These are phyloP conservation scores for Ditula angustiorana DNA, from an alignment of 2,888 invertebrate species.

Conservation along the genomic window DNA sequence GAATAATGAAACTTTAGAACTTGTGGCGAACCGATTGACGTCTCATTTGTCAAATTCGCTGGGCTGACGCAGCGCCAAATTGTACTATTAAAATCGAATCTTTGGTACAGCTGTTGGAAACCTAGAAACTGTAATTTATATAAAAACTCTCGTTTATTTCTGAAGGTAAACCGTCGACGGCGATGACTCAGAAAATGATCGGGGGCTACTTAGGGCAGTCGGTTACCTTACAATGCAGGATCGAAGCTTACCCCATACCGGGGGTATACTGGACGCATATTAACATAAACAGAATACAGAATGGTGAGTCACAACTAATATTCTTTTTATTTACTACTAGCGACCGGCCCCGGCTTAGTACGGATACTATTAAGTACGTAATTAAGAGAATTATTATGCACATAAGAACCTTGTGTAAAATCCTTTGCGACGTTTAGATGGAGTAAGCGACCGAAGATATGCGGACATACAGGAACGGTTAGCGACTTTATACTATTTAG, in stretches of 20 bases:
- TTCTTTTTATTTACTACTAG: too few species aligned
- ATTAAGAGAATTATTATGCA: too few species aligned
- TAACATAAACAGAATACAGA: conserved; percentile 84
- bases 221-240: conserved; percentile 87
- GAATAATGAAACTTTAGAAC: neutral
- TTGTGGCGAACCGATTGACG: neutral
- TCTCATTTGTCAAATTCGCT: neutral
- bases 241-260: conserved; percentile 90
- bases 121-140: neutral
- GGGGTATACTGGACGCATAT: conserved; percentile 90
- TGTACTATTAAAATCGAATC: neutral
- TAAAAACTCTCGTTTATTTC: neutral
- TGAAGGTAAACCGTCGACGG: conserved; percentile 89
- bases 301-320: conserved; percentile 67
- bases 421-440: too few species aligned
- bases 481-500: too few species aligned
- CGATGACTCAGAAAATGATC: conserved; percentile 88
- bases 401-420: too few species aligned
- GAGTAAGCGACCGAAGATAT: too few species aligned
- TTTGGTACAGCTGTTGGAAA: neutral
- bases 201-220: conserved; percentile 88
- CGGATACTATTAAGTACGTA: too few species aligned
- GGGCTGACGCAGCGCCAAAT: neutral
- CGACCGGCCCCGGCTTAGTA: too few species aligned
- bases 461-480: too few species aligned